phyloP scores from a whole-genome alignment of 2,888 invertebrate species.

The Troides aeacus region DNA sequence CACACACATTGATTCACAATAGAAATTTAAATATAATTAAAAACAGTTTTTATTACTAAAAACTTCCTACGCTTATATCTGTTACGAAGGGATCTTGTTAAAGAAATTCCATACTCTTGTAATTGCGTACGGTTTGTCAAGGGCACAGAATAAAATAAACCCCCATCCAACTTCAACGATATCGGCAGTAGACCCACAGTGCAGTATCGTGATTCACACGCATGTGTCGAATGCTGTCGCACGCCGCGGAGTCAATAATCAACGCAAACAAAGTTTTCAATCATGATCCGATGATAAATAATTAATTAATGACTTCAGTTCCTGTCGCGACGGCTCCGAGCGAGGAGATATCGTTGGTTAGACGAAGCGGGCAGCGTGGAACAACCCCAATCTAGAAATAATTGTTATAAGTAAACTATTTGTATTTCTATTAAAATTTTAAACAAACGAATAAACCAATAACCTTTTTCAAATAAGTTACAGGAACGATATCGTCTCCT shows the following conservation, averaged over 20 bases:
- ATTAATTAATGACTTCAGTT: constrained; percentile 9
- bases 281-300: constrained; percentile 18
- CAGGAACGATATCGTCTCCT: neutral
- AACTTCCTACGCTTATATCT: too few species aligned
- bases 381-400: too few species aligned
- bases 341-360: neutral
- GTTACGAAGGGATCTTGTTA: too few species aligned
- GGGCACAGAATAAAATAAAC: neutral
- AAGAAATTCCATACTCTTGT: too few species aligned
- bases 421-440: too few species aligned
- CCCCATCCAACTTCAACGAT: neutral
- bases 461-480: neutral
- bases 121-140: neutral
- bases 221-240: too few species aligned
- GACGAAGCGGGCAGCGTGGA: neutral
- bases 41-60: too few species aligned
- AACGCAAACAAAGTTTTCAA: constrained; percentile 16
- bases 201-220: neutral
- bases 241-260: constrained; percentile 1
- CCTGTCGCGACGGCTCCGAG: neutral
- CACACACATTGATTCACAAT: too few species aligned
- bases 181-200: neutral
- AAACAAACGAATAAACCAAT: neutral
- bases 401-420: too few species aligned
- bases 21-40: too few species aligned